Conservation (phyloP, 1,140 invertebrate genomes). For the Coptotermes formosanus region DNA sequence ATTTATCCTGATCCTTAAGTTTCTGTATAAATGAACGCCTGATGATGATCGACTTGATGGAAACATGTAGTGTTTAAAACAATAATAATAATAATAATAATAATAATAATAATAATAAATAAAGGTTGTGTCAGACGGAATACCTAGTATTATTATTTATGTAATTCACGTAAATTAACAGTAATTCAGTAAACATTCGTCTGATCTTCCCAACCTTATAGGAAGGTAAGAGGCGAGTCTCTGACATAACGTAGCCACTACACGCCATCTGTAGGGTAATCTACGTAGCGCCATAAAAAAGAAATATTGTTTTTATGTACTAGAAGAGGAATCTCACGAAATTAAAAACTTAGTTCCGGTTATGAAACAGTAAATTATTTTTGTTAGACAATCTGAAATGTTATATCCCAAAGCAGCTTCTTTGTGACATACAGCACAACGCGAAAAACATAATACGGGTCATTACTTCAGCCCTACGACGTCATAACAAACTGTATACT, state of each 20-base stretch:
- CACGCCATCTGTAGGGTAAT: neutral
- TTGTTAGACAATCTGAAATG: neutral
- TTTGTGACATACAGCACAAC: neutral
- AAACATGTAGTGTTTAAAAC: no score
- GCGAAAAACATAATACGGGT: neutral
- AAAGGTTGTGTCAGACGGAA: no score
- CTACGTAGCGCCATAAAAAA: neutral
- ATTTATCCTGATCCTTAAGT: no score
- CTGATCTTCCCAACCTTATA: neutral
- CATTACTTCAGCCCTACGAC: neutral
- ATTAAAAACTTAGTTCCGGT: neutral
- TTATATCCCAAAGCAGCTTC: neutral
- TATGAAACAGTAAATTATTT: neutral
- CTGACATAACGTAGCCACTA: neutral
- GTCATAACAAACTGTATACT: neutral
- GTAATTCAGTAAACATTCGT: neutral
- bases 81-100: no score
- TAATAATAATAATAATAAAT: no score
- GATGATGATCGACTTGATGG: no score
- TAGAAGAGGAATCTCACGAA: neutral
- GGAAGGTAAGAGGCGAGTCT: neutral
- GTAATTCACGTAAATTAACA: neutral
- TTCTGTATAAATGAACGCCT: no score
- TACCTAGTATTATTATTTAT: no score
- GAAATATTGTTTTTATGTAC: neutral